Evolutionary conservation across 2,797 vertebrate species (phyloP), one percentile per base, ranked within the genome.

Genomic region (Amblyraja radiata): DNA sequence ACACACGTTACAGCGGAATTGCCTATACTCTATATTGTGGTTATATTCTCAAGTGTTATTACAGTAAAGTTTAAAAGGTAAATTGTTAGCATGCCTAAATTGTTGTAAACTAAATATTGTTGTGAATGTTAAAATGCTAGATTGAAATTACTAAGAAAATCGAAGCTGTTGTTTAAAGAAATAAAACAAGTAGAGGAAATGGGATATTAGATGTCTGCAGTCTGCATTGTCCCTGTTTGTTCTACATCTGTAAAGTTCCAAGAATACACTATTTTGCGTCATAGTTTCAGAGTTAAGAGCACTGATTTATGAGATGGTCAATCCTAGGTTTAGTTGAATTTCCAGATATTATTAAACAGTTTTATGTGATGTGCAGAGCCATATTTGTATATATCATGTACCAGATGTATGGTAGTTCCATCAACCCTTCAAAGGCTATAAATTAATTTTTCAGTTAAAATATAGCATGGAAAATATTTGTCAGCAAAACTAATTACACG

Each of bases 151-250:
- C 54, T 16, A 54, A 92, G 90, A 68, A 65, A 13, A 54, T 9
- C 61, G 23, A 25, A 54, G 46, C 46, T 46, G 90, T 25, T 91
- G 36, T 91, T 74, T 91, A 91, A 28, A 74, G 71, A 68, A 91
- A 54, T 65, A 74, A 91, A 90, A 63, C 8, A 54, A 83, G 86
- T 36, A 36, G 32, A 91, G 93, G 95, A 95, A 95, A 94, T 93
- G 81, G 16, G 93, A 93, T 94, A 93, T 93, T 93, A 80, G 93
- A 93, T 94, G 94, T 94, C 94, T 94, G 90, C 94, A 93, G 94
- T 93, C 94, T 95, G 77, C 25, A 94, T 95, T 93, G 81, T 94
- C 93, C 90, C 63, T 23, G 93, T 79, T 92, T 83, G 88, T 71
- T 54, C 10, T 54, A 54, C 32, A 54, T 36, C 68, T 14, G 68